Base-by-base conservation (phyloP, 2,888 invertebrate species). In the Sthenelais limicola region DNA sequence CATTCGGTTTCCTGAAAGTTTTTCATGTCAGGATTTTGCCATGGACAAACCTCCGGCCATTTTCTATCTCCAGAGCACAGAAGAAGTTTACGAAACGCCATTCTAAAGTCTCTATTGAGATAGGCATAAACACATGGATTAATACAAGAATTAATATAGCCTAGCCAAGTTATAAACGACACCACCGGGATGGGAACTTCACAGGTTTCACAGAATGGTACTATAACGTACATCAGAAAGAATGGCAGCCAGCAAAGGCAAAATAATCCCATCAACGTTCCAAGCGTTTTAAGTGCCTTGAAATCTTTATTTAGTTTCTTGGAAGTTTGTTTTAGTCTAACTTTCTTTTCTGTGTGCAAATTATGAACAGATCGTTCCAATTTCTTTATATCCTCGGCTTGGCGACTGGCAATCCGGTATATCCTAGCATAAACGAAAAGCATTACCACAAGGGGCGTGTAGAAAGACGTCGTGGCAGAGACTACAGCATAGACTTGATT, bases 391-490 rank as follows among this genome's bases (percentile, higher is more conserved):
- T 83, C 83, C 12, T 79, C 56, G 0, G 82, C 81, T 71, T 85
- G 85, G 26, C 75, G 73, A 56, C 81, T 79, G 24, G 85, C 86
- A 15, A 86, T 81, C 56, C 81, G 74, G 56, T 83, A 78, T 30
- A 86, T 86, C 28, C 80, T 78, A 24, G 80, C 74, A 73, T 86
- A 86, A 33, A 83, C 83, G 54, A 83, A 79, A 26, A 81, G 78
- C 84, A 86, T 86, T 49, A 86, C 80, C 12, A 82, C 76, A 5
- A 85, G 77, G 0, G 85, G 85, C 9, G 85, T 68, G 76, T 84
- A 86, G 74, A 86, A 86, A 3, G 84, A 85, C 3, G 82, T 84
- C 7, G 77, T 52, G 7, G 85, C 83, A 4, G 85, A 85, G 3
- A 86, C 75, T 21, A 86, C 80, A 24, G 85, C 86, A 73, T 86